A percentile compares a stretch with the other conserved stretches of the same genome.
Conservation (phyloP, 37 sponge, comb jelly and placozoan species). For the Aphrocallistes beatrix region DNA sequence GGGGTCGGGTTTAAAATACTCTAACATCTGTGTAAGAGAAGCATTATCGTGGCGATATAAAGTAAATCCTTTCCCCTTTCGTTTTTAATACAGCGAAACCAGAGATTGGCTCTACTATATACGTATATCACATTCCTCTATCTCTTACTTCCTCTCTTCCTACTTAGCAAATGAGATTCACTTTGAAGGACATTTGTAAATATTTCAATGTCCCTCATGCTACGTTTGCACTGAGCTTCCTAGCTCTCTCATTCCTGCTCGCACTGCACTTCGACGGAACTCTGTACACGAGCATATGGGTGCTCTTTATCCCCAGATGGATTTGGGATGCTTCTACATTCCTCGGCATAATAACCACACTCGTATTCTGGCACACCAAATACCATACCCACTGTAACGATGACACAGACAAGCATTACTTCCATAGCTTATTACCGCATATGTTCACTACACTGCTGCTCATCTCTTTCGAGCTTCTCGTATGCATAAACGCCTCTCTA, state of each 20-base stretch:
- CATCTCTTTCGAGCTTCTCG: not conserved
- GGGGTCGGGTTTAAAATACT: too few relatives aligned
- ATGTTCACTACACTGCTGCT: not conserved
- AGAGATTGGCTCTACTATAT: too few relatives aligned
- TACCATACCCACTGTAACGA: not conserved
- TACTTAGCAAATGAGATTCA: too few relatives aligned
- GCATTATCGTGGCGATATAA: too few relatives aligned
- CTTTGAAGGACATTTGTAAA: conserved; percentile 13
- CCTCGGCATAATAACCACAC: not conserved
- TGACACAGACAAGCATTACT: not conserved
- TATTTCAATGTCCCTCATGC: conserved; percentile 14
- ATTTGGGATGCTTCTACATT: not conserved
- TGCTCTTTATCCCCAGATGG: not conserved
- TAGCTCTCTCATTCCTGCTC: not conserved
- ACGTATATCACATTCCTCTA: too few relatives aligned
- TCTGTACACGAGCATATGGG: not conserved
- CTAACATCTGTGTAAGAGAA: too few relatives aligned
- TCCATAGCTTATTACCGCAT: not conserved
- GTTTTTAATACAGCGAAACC: too few relatives aligned
- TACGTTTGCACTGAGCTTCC: not conserved
- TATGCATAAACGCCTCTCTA: not conserved
- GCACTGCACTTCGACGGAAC: not conserved
- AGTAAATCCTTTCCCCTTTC: too few relatives aligned
- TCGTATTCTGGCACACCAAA: not conserved
- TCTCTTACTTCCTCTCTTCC: too few relatives aligned